These are phyloP conservation scores for Galeopterus variegatus DNA, from an alignment of 2,113 vertebrate genomes.

Conservation along the genomic window DNA sequence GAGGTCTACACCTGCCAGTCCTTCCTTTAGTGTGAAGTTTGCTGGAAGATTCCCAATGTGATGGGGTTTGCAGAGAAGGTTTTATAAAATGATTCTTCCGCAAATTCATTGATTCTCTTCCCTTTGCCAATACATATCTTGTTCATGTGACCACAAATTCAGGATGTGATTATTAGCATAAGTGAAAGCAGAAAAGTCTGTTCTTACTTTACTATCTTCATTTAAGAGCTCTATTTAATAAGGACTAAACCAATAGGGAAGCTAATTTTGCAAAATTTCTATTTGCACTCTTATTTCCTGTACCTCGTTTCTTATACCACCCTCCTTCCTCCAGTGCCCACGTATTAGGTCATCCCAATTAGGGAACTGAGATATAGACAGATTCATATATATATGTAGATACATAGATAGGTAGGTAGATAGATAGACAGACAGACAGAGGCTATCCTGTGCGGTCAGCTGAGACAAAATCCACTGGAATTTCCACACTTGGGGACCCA, in stretches of 20 bases:
- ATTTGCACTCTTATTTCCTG: neutral
- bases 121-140: neutral
- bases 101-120: neutral
- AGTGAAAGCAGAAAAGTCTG: neutral
- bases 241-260: neutral
- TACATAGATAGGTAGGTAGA: too few species aligned
- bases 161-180: neutral
- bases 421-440: neutral
- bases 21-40: neutral
- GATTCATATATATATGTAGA: too few species aligned
- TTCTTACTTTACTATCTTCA: neutral
- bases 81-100: neutral
- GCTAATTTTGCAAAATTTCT: neutral
- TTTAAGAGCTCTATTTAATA: neutral
- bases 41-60: neutral
- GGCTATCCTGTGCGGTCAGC: neutral
- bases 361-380: too few species aligned
- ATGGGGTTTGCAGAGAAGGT: neutral
- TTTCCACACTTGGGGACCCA: neutral
- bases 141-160: neutral
- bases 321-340: neutral
- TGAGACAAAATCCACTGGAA: neutral
- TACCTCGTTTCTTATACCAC: fast-evolving
- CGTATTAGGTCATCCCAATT: neutral
- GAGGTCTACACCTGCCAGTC: neutral